Base-by-base conservation (phyloP, 1,140 invertebrate species). In the Dufourea novaeangliae region DNA sequence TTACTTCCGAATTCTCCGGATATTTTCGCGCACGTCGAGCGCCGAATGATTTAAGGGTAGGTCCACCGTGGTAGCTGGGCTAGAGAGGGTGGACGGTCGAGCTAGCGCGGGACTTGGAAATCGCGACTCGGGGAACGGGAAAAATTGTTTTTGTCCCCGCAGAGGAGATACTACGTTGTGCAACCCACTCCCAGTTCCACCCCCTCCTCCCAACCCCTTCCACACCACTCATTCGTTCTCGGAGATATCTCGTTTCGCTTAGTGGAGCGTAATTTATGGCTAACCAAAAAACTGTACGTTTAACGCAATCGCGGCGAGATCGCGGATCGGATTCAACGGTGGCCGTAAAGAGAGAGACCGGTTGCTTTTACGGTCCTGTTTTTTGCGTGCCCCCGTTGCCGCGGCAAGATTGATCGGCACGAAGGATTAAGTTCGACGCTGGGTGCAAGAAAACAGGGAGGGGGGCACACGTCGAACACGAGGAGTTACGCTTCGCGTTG, bases 1-100 rank as follows among this genome's bases (percentile, higher is more conserved):
- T 88, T 83, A 87, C 88, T 91, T 90, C 86, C 89, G 88, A 91
- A 90, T 90, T 89, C 87, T 84, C 78, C 69, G 80, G 87, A 89
- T 90, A 88, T 88, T 90, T 90, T 87, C 77, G 80, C 80, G 66
- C 69, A 67, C 80, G 84, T 87, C 85, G 78, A 80, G 83, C 85
- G 59, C 46, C 67, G 79, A 86, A 90, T 88, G 86, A 88, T 86
- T 90, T 88, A 88, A 85, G 81, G 81, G 63, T 34, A 52, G 54
- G 67, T 54, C 34, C n/a, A 34, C 52, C 14, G 29, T 27, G 14
- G 64, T 27, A 50, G 37, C 41, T 22, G 22, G 8, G 62, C 57
- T 14, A 29, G 2, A 25, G 22, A 3, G 27, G 12, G 52, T 17
- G 5, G 20, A 17, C 22, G 22, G 25, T 5, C 39, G 50, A n/a